phyloP scores from a whole-genome alignment of 2,113 vertebrate genomes.

The Felis catus region F.catus_Fca126_mat1.0 CM031419.1:52390001-52390500 shows the following conservation, averaged over 20 bases:
- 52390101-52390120: neutral
- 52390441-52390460: neutral
- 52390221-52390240: neutral
- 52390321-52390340: neutral
- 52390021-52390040: neutral
- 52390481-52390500: neutral
- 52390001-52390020: neutral
- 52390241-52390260: neutral
- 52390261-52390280: neutral
- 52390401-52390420: neutral
- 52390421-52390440: neutral
- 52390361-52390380: neutral
- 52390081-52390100: neutral
- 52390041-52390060: neutral
- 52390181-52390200: neutral
- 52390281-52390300: neutral
- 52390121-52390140: neutral
- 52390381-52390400: neutral
- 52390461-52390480: neutral
- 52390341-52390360: neutral
- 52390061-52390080: neutral
- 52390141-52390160: neutral
- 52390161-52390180: neutral
- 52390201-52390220: neutral
- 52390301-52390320: neutral